Percentiles rank a stretch among this genome's conserved stretches.
These are phyloP conservation scores for Myodes glareolus DNA, from an alignment of 2,113 vertebrate species.

Conservation along the genomic window DNA sequence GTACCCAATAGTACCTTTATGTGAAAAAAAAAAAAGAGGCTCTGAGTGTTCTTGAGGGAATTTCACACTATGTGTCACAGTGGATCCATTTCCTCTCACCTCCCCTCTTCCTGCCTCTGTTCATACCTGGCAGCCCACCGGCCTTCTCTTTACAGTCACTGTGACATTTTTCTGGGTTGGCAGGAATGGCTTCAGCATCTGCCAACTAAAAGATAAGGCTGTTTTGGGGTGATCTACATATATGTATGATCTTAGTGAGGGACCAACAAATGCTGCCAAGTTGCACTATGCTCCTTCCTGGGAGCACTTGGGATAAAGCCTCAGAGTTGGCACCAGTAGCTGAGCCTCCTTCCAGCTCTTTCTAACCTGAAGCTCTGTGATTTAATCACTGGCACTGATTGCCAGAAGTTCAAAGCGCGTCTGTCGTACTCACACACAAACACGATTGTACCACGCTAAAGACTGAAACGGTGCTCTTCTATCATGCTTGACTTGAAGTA, in stretches of 20 bases:
- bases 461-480: background rate
- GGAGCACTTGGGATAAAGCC: background rate
- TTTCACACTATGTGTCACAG: conserved; percentile 35
- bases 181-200: background rate
- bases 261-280: background rate
- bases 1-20: conserved; percentile 48
- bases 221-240: background rate
- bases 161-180: background rate
- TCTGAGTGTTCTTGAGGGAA: conserved; percentile 34
- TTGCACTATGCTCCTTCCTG: background rate
- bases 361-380: background rate
- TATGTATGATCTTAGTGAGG: background rate
- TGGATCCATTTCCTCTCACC: conserved; percentile 3
- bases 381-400: background rate
- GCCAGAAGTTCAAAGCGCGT: background rate
- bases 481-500: background rate
- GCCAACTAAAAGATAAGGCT: background rate
- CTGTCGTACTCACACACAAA: background rate
- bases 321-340: background rate
- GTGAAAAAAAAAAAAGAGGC: background rate
- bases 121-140: background rate
- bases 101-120: conserved; percentile 5
- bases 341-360: background rate
- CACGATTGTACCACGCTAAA: background rate
- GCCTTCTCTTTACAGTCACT: background rate